phyloP scores from a whole-genome alignment of 2,797 vertebrate species.

The Dallia pectoralis region DNA sequence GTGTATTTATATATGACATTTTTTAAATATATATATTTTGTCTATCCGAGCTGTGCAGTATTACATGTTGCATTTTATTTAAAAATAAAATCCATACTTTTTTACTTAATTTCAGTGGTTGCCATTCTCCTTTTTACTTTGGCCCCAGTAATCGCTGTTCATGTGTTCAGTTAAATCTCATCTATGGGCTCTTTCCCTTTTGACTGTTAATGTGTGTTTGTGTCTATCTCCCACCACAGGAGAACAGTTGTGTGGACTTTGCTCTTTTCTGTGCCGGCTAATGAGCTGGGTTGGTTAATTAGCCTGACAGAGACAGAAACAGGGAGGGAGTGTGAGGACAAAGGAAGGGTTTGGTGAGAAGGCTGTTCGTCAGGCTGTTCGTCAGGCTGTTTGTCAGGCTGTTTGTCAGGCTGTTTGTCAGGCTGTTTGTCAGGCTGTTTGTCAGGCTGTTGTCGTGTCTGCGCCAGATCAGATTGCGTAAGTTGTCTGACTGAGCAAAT shows the following conservation, averaged over 20 bases:
- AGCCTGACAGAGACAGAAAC: slow-evolving; percentile 49
- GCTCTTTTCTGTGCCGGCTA: slow-evolving; percentile 87
- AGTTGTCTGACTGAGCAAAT: background rate
- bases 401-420: slow-evolving; percentile 26
- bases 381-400: slow-evolving; percentile 4
- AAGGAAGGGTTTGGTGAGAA: slow-evolving; percentile 71
- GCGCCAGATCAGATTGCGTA: background rate
- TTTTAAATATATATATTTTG: slow-evolving; percentile 16
- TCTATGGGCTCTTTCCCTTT: background rate
- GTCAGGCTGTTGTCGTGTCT: slow-evolving; percentile 8
- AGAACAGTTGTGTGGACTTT: slow-evolving; percentile 90
- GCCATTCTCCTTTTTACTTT: background rate
- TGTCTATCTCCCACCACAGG: slow-evolving; percentile 64
- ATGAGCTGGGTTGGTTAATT: slow-evolving; percentile 72
- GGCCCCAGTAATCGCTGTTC: no score
- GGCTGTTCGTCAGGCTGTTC: slow-evolving; percentile 13
- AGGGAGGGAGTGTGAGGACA: slow-evolving; percentile 65
- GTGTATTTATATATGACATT: background rate
- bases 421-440: no score
- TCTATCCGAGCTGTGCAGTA: background rate
- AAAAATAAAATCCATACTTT: slow-evolving; percentile 29
- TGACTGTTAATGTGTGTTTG: background rate
- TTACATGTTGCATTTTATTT: slow-evolving; percentile 27
- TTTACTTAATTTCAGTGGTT: background rate
- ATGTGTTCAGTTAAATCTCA: no score